Percentiles rank a stretch among this genome's conserved stretches.
Conservation (phyloP, 2,113 vertebrate species). For the Saimiri boliviensis region DNA sequence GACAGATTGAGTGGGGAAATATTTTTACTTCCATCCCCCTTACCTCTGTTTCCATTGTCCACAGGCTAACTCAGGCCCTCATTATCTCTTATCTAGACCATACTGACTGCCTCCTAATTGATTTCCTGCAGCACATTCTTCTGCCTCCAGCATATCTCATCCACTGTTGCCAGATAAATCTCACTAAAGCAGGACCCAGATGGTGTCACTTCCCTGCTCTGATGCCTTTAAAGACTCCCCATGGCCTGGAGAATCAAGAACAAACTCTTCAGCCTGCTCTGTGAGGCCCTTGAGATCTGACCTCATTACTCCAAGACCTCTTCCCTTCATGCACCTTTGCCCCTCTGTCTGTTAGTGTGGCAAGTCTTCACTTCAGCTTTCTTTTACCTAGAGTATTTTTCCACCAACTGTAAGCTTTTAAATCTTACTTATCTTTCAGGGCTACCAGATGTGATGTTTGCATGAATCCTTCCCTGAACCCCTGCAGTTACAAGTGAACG, state of each 20-base stretch:
- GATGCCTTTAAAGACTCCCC: not conserved
- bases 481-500: not conserved
- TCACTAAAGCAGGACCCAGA: not conserved
- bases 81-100: not conserved
- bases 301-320: not conserved
- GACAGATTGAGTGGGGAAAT: not conserved
- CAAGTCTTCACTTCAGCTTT: not conserved
- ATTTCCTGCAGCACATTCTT: conserved; percentile 21
- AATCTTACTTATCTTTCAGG: not conserved
- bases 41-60: not conserved
- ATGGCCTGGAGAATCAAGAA: not conserved
- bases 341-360: not conserved
- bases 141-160: not conserved
- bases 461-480: not conserved
- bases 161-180: not conserved
- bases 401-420: not conserved
- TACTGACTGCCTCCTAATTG: not conserved
- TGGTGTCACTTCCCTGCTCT: not conserved
- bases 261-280: not conserved
- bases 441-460: not conserved
- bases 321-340: not conserved
- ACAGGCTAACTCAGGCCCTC: not conserved
- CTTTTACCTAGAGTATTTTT: not conserved
- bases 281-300: not conserved
- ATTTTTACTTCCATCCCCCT: not conserved